phyloP scores from a whole-genome alignment of 2,113 vertebrate genomes.

The Hippoglossus stenolepis region DNA sequence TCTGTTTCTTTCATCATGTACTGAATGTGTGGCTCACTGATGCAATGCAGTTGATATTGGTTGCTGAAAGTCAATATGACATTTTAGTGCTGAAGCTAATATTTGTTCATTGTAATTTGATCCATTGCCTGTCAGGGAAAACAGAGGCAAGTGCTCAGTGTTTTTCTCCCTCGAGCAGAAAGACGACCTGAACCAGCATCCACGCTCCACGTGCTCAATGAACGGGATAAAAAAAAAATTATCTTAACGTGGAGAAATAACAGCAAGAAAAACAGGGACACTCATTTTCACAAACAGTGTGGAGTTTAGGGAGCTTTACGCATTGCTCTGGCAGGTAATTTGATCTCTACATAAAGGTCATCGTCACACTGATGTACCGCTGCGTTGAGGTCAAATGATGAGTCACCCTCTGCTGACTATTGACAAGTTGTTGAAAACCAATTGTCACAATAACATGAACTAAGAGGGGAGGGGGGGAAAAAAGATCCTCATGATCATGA shows the following conservation, averaged over 20 bases:
- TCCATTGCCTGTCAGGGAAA: constrained; percentile 14
- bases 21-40: constrained; percentile 20
- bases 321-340: background rate
- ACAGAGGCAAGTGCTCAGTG: background rate
- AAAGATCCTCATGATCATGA: background rate
- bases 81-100: constrained; percentile 25
- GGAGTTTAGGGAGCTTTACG: background rate
- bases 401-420: constrained; percentile 8
- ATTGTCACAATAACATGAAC: background rate
- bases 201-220: background rate
- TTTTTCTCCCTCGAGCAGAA: constrained; percentile 8
- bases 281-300: background rate
- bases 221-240: background rate
- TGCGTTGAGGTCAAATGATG: constrained; percentile 10
- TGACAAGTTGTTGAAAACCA: constrained; percentile 20
- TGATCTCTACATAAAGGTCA: constrained; percentile 11
- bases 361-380: background rate
- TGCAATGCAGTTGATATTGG: constrained; percentile 8
- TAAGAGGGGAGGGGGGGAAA: background rate
- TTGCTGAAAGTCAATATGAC: constrained; percentile 14
- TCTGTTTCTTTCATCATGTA: constrained; percentile 11
- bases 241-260: too few species aligned
- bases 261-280: too few species aligned
- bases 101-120: constrained; percentile 28
- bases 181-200: background rate